Evolutionary conservation across 1,140 invertebrate genomes (phyloP), one percentile per base, ranked within the genome.

Genomic region (Archivesica marissinica): DNA sequence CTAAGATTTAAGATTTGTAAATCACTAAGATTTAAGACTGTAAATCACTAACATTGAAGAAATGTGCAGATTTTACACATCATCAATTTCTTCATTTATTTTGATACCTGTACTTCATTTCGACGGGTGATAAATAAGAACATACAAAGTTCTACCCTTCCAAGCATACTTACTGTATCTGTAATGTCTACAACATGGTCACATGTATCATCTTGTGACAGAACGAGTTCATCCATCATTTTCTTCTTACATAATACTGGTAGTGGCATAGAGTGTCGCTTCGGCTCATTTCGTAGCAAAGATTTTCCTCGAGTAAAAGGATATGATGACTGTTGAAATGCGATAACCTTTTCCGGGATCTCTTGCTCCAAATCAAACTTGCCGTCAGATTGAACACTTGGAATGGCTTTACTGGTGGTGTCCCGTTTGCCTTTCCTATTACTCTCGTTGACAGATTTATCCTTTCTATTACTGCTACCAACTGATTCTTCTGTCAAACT

Each of bases 211-310:
- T 44, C 25, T 28, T 50, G n/a, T 28, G 68, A 50, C 41, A 72
- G 33, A 25, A 50, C 35, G 17, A 72, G n/a, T 47, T 44, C 50
- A 25, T 79, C 38, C 28, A 44, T 47, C 56, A 64, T 79, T 30
- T 64, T 44, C 11, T 79, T 39, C 47, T 38, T 52, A 47, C 47
- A 44, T n/a, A 61, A n/a, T 23, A 41, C 13, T 39, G 76, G 54
- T 0, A 64, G 59, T 30, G 56, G 76, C 76, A 79, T 79, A 0
- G 76, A 79, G 47, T 30, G 30, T 79, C 76, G 64, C 39, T 79
- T 79, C 44, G n/a, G 20, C n/a, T 64, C 76, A 79, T 64, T 47
- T 20, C 47, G 35, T 15, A 64, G 64, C 13, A 64, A 47, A 20
- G 39, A 64, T 66, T 52, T 38, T 39, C 66, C 38, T n/a, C 76